Conservation (phyloP, 2,797 vertebrate genomes). For the Epinephelus coioides region DNA sequence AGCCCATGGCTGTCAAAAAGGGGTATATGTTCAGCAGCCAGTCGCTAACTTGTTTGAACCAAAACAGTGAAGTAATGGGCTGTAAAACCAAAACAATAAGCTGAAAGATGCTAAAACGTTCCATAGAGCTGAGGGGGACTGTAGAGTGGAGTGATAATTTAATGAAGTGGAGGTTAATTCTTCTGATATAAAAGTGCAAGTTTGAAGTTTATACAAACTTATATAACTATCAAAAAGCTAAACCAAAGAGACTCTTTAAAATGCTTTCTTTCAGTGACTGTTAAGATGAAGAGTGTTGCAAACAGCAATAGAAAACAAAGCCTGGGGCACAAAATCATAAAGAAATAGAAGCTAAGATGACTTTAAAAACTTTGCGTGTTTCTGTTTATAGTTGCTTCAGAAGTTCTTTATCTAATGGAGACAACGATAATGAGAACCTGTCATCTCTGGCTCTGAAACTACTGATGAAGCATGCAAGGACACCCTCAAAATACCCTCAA, state of each 20-base stretch:
- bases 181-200: no score
- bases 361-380: neutral
- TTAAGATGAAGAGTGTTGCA: no score
- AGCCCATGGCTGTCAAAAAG: no score
- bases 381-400: neutral
- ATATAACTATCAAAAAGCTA: no score
- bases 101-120: no score
- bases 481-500: neutral
- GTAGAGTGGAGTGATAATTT: no score
- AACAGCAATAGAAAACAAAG: neutral
- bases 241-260: no score
- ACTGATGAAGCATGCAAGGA: slow-evolving; percentile 1
- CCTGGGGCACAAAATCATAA: neutral
- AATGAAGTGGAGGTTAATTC: no score
- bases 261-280: no score
- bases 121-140: neutral
- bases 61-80: neutral
- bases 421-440: slow-evolving; percentile 22
- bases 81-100: neutral
- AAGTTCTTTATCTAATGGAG: slow-evolving; percentile 3
- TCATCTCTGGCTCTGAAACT: slow-evolving; percentile 12
- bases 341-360: neutral
- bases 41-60: neutral
- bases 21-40: neutral
- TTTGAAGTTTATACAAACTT: no score